Evolutionary conservation across 2,888 invertebrate species (phyloP), one percentile per base, ranked within the genome.

Genomic region (Heliothis peltigera): DNA sequence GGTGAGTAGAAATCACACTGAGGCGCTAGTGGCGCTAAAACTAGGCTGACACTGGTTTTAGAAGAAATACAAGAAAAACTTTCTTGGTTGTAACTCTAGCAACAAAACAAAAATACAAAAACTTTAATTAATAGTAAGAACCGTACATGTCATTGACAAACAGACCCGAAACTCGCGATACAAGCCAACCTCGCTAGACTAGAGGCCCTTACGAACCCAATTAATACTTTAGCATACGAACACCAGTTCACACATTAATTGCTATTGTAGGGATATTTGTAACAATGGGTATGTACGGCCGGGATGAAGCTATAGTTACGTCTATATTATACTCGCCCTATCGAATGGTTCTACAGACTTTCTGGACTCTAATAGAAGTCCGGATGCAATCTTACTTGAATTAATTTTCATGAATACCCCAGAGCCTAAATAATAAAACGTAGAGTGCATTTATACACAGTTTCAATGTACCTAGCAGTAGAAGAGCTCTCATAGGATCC

Each of bases 141-240:
- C 3, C 28, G 10, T 8, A 6, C 18, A 49, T 32, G 53, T 62
- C 25, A 35, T 35, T 49, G 42, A 49, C 53, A 39, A 53, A 22
- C 21, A 8, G 22, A 7, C 39, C 19, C 18, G 7, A 55, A 60
- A 53, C 55, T 64, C 48, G 4, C n/a, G 19, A 48, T 60, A 47
- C 25, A 46, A 17, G 10, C n/a, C 32, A 46, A 60, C 39, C 59
- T 39, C 17, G 4, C 39, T 28, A 59, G 51, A 54, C 47, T 48
- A n/a, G 32, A 48, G 25, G 44, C 56, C 44, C 58, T 55, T 65
- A 61, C 55, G 52, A 75, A 70, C 75, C 65, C 68, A 75, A 76
- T 70, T 76, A 77, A 66, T 73, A 69, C 70, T 70, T 73, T 59
- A 61, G 44, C 63, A 39, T 51, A 52, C 43, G 44, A 22, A 64